Conservation (phyloP, 2,888 invertebrate genomes). For the Ctenicera cuprea region DNA sequence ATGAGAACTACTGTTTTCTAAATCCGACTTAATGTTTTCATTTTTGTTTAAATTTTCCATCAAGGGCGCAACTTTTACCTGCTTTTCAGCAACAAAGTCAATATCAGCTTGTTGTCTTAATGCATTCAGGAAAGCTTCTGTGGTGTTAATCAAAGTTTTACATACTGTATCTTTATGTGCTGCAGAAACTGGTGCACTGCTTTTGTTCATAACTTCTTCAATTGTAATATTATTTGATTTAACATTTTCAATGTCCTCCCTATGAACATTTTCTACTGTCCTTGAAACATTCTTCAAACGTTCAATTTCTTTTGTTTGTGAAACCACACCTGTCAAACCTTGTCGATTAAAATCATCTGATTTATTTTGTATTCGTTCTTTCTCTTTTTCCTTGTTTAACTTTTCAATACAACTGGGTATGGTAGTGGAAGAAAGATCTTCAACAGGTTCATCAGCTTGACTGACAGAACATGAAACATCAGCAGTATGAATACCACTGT, state of each 20-base stretch:
- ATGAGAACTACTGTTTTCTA: neutral
- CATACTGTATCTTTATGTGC: neutral
- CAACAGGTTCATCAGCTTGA: constrained; percentile 84
- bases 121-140: constrained; percentile 27
- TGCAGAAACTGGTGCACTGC: neutral
- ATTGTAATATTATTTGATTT: too few relatives aligned
- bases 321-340: neutral
- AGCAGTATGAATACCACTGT: constrained; percentile 87
- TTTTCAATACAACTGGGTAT: constrained; percentile 67
- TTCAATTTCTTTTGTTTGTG: neutral
- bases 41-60: neutral
- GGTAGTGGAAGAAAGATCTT: constrained; percentile 69
- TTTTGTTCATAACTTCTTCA: neutral
- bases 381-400: constrained; percentile 60
- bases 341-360: neutral
- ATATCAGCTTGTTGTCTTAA: constrained; percentile 20
- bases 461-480: constrained; percentile 84
- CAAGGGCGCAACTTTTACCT: neutral
- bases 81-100: constrained; percentile 18
- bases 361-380: constrained; percentile 23
- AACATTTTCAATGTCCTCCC: neutral
- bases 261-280: neutral
- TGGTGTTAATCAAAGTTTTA: neutral
- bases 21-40: neutral
- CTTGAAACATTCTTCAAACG: neutral